These are phyloP conservation scores for Palythoa caribaeorum DNA, from an alignment of 92 coral and sea anemone species.

Conservation along the genomic window DNA sequence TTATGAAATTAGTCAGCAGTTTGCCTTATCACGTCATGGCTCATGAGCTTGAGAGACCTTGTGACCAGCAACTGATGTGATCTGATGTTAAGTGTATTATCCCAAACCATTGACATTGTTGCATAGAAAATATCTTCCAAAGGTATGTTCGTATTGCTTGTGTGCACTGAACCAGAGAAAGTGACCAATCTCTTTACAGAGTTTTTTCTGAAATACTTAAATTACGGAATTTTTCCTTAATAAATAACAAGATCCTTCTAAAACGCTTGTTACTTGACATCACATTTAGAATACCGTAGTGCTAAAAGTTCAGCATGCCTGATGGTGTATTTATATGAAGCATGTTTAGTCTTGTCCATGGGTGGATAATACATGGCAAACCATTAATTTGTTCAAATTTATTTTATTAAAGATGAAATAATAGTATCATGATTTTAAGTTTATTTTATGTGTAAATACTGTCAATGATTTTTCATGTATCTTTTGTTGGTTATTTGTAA, in stretches of 20 bases:
- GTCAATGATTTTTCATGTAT: no score
- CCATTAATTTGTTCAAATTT: no score
- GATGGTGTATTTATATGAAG: not conserved
- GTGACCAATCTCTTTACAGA: not conserved
- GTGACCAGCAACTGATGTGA: conserved; percentile 3
- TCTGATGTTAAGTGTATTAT: not conserved
- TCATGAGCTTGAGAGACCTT: not conserved
- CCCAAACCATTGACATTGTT: conserved; percentile 4
- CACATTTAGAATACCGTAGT: not conserved
- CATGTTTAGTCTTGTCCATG: not conserved
- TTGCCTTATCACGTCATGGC: not conserved
- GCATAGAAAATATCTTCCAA: conserved; percentile 18
- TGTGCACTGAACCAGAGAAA: not conserved
- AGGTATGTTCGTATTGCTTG: not conserved
- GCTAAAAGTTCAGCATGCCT: not conserved
- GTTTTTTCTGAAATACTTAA: not conserved
- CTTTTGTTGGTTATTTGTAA: no score
- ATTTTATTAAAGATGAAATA: no score
- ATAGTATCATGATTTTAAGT: no score
- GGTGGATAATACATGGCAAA: no score
- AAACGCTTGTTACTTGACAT: not conserved
- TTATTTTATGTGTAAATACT: no score
- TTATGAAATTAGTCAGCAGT: not conserved
- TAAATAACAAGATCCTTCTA: not conserved
- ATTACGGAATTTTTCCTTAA: not conserved